Conservation (phyloP, 1,140 invertebrate genomes). For the Babylonia areolata region DNA sequence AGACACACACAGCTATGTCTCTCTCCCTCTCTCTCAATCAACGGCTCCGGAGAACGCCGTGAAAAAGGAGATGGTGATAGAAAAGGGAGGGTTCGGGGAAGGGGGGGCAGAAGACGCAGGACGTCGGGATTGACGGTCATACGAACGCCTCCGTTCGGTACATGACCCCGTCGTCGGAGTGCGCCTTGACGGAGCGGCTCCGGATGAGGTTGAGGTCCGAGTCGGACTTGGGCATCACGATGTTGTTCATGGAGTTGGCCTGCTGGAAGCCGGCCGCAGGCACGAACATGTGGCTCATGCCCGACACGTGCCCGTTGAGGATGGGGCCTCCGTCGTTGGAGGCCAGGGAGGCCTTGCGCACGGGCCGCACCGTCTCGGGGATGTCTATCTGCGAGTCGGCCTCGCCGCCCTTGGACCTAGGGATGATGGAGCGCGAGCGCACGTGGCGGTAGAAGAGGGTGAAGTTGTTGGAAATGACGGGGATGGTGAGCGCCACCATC, state of each 20-base stretch:
- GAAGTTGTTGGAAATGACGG: constrained; percentile 74
- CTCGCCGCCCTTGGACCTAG: constrained; percentile 46
- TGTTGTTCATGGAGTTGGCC: constrained; percentile 59
- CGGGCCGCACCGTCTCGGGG: constrained; percentile 46
- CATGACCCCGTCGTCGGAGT: constrained; percentile 67
- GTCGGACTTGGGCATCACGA: constrained; percentile 46
- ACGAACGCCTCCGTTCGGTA: constrained; percentile 61
- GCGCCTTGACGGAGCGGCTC: constrained; percentile 57
- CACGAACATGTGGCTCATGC: constrained; percentile 44
- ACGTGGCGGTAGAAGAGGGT: constrained; percentile 72
- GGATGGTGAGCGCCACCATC: constrained; percentile 71
- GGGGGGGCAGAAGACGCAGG: no score
- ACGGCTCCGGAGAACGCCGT: no score
- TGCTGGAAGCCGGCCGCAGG: constrained; percentile 53
- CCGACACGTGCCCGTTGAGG: constrained; percentile 62
- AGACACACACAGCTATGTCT: no score
- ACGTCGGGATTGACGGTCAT: constrained; percentile 5
- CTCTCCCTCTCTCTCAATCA: no score
- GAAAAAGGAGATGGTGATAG: no score
- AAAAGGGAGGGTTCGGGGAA: neutral
- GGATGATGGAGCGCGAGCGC: constrained; percentile 56
- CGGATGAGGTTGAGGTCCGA: constrained; percentile 54
- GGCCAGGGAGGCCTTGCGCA: constrained; percentile 59
- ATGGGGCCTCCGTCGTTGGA: constrained; percentile 61
- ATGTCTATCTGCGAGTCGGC: constrained; percentile 35